These are phyloP conservation scores for Labeo calbasu DNA, from an alignment of 2,797 vertebrate species.

Conservation along the genomic window DNA sequence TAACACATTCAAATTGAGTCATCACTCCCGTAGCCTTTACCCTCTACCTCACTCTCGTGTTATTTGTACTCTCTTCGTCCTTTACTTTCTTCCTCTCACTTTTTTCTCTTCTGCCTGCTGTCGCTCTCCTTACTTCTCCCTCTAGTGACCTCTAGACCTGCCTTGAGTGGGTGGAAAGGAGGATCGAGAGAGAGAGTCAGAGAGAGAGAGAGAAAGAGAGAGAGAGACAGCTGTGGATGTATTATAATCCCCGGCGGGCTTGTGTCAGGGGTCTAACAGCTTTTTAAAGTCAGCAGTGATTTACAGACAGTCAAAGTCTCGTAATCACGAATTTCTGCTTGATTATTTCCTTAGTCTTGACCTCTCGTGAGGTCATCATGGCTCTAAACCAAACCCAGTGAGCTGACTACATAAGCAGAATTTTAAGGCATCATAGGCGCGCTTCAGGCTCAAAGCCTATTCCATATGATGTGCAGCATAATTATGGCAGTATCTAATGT, in stretches of 20 bases:
- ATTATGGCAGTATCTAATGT: background rate
- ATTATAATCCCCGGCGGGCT: conserved; percentile 51
- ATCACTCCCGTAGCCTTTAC: conserved; percentile 31
- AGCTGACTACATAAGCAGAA: background rate
- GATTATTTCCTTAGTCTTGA: conserved; percentile 54
- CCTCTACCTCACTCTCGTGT: conserved; percentile 23
- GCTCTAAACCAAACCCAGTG: background rate
- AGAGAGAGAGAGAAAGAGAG: conserved; percentile 24
- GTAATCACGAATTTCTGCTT: conserved; percentile 55
- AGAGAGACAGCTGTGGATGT: conserved; percentile 48
- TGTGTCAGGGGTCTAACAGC: conserved; percentile 48
- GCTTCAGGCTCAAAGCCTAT: background rate
- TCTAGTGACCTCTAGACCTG: conserved; percentile 55
- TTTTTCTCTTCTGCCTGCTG: conserved; percentile 52
- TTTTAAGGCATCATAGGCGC: background rate
- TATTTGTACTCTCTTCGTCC: conserved; percentile 27
- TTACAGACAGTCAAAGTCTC: conserved; percentile 57
- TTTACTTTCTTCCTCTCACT: conserved; percentile 45
- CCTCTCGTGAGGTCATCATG: conserved; percentile 17
- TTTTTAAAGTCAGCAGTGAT: conserved; percentile 52
- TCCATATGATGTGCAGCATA: background rate
- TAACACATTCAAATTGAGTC: conserved; percentile 51
- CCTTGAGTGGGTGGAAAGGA: conserved; percentile 45
- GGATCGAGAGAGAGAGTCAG: background rate
- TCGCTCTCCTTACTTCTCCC: conserved; percentile 54